phyloP scores from a whole-genome alignment of 2,797 vertebrate genomes.

The Lepus townsendii region DNA sequence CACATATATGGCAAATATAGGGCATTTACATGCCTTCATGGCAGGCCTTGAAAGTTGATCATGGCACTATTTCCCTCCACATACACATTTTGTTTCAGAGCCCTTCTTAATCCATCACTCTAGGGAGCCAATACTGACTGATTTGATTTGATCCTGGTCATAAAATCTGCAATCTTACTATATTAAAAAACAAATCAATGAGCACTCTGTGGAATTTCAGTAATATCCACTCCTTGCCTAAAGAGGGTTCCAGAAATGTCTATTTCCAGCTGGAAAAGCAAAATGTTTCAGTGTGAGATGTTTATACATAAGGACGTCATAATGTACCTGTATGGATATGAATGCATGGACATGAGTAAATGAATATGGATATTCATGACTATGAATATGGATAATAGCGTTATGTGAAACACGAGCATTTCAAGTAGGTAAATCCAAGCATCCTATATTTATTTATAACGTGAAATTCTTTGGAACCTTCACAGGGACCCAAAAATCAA shows the following conservation, averaged over 20 bases:
- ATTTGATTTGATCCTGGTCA: neutral
- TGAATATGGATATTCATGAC: too few relatives aligned
- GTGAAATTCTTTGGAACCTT: constrained; percentile 52
- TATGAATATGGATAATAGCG: too few relatives aligned
- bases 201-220: neutral
- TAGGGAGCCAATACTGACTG: neutral
- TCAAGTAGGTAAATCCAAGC: neutral
- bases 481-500: constrained; percentile 26
- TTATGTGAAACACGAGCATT: neutral
- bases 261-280: constrained; percentile 2
- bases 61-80: neutral
- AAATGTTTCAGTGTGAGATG: constrained; percentile 10
- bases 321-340: neutral
- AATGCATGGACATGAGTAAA: neutral
- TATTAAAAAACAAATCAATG: constrained; percentile 15
- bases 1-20: neutral
- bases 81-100: neutral
- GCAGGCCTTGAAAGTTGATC: neutral
- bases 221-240: neutral
- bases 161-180: neutral
- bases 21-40: neutral
- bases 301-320: neutral
- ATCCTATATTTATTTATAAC: neutral
- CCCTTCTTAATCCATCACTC: neutral
- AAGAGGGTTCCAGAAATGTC: neutral